A percentile compares a stretch with the other conserved stretches of the same genome.
Conservation (phyloP, 92 coral and sea anemone species). For the Hydrozoanthus gracilis region DNA sequence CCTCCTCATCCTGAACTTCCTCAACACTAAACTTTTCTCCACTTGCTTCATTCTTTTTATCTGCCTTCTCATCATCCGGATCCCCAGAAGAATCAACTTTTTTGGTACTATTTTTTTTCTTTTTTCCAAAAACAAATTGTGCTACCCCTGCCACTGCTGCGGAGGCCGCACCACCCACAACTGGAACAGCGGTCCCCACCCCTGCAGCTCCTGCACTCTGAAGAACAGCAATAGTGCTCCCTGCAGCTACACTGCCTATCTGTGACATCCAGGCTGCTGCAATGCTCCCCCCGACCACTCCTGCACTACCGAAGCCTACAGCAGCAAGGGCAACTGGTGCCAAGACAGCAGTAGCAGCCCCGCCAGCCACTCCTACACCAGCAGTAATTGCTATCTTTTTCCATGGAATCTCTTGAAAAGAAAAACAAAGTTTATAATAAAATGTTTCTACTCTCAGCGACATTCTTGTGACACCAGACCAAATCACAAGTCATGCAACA, state of each 20-base stretch:
- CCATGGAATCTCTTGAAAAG: not conserved
- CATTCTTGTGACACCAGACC: not conserved
- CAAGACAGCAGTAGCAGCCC: slow-evolving; percentile 16
- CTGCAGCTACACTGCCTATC: slow-evolving; percentile 8
- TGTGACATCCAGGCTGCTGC: slow-evolving; percentile 32
- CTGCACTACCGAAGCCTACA: slow-evolving; percentile 8
- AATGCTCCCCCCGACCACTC: slow-evolving; percentile 15
- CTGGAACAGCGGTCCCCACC: slow-evolving; percentile 10
- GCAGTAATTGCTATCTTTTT: slow-evolving; percentile 5
- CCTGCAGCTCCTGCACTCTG: slow-evolving; percentile 36
- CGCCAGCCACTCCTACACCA: slow-evolving; percentile 27
- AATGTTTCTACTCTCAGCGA: too few relatives aligned
- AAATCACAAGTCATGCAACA: not conserved
- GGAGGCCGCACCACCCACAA: not conserved
- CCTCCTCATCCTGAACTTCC: not conserved
- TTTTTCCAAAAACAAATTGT: not conserved
- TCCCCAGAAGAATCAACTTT: not conserved
- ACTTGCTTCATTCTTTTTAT: not conserved
- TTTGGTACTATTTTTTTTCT: not conserved
- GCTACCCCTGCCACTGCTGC: slow-evolving; percentile 15
- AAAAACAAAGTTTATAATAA: not conserved
- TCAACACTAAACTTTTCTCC: not conserved
- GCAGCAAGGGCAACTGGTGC: slow-evolving; percentile 30
- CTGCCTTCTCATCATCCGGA: not conserved
- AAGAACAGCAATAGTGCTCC: slow-evolving; percentile 21